These are phyloP conservation scores for Dicyrtoma fusca DNA, from an alignment of 2,888 invertebrate genomes.

Conservation along the genomic window DNA sequence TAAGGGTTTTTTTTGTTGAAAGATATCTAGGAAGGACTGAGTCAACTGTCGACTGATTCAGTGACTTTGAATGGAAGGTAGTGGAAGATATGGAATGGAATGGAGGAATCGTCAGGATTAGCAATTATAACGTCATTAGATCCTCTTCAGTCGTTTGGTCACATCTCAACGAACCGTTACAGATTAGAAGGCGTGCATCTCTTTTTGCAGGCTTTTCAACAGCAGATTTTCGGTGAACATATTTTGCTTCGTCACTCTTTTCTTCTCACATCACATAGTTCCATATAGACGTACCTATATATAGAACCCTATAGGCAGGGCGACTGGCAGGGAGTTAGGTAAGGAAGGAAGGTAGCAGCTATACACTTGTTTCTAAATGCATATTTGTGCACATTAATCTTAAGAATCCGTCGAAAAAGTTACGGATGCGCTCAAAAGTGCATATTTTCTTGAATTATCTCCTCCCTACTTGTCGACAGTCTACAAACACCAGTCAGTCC, in stretches of 20 bases:
- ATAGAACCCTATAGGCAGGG: too few species aligned
- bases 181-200: constrained; percentile 16
- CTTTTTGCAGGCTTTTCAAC: constrained; percentile 13
- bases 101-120: constrained; percentile 6
- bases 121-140: constrained; percentile 20
- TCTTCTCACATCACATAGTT: background rate
- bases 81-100: background rate
- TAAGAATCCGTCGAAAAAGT: background rate
- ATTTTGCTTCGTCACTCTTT: constrained; percentile 23
- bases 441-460: constrained; percentile 7
- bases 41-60: background rate
- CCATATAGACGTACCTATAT: too few species aligned
- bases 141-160: constrained; percentile 4
- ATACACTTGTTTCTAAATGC: too few species aligned
- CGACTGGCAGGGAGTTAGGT: too few species aligned
- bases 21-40: background rate
- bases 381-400: too few species aligned
- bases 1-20: background rate
- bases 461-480: background rate
- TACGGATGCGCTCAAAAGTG: constrained; percentile 20
- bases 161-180: constrained; percentile 24
- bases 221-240: constrained; percentile 1
- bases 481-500: too few species aligned
- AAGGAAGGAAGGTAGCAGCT: too few species aligned
- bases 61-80: background rate